phyloP scores from a whole-genome alignment of 2,888 invertebrate species.

The Escarpia spicata region DNA sequence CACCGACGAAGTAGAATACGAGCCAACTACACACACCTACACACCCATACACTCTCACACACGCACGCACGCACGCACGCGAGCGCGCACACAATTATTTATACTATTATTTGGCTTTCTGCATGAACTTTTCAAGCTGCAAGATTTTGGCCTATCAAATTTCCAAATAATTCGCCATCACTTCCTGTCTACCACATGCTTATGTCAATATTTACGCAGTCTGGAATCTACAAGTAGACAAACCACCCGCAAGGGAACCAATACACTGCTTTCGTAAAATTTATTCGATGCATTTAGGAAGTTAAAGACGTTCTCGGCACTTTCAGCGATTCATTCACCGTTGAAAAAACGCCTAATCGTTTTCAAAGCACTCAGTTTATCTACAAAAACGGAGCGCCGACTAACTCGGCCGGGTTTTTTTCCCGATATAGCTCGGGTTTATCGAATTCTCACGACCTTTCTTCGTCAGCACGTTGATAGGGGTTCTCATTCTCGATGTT shows the following conservation, averaged over 20 bases:
- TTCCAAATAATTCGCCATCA: background rate
- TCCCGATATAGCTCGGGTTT: background rate
- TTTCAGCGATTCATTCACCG: background rate
- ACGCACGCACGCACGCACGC: too few relatives aligned
- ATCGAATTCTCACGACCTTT: background rate
- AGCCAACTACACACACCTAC: too few relatives aligned
- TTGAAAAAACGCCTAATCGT: background rate
- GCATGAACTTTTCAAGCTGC: too few relatives aligned
- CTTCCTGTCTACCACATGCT: background rate
- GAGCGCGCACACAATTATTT: background rate
- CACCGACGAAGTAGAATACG: too few relatives aligned
- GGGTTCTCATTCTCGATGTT: background rate
- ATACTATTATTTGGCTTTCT: background rate
- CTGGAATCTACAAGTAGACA: background rate
- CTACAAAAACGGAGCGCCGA: background rate
- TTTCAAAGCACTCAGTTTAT: background rate
- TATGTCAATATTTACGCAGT: background rate
- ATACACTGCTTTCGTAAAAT: background rate
- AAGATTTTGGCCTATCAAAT: too few relatives aligned
- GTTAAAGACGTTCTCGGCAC: background rate
- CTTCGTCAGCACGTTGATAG: background rate
- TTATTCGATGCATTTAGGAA: background rate
- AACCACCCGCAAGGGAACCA: background rate
- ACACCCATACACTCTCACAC: too few relatives aligned
- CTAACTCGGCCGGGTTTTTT: background rate